Evolutionary conservation across 2,888 invertebrate species (phyloP), one percentile per base, ranked within the genome.

Genomic region (Anthrax anthrax): DNA sequence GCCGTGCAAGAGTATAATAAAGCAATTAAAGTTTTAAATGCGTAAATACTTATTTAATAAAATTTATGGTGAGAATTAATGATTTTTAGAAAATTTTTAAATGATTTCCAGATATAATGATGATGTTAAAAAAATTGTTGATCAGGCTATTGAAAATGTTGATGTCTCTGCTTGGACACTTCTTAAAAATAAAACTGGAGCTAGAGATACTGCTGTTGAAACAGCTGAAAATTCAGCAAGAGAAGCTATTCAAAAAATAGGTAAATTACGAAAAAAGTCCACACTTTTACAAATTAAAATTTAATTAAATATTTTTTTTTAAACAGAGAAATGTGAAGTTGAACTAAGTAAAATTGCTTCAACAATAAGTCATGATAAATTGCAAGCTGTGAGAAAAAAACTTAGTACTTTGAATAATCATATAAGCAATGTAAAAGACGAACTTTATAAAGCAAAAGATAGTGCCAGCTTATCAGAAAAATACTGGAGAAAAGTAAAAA

Each of bases 401-500:
- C 73, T 80, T 51, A 70, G 69, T 58, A 63, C 72, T 42, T 61
- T 78, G 16, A 60, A 72, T 10, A 70, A 72, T 0, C 81, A 84
- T 54, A 72, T 87, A 2, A 65, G 69, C 23, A 62, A 60, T 0
- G 79, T 78, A 0, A 80, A 80, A 56, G 69, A 72, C 6, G 72
- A 71, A 9, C 77, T 77, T 47, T 75, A 75, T 18, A 61, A 64
- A 0, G 78, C 79, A 49, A 60, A 71, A 39, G 73, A 75, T 23
- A 69, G 70, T 40, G 70, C 80, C 0, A 74, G 72, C 40, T 70
- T 89, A 1, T 77, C 84, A 17, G 83, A 87, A 52, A 81, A 78
- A 57, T 92, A 87, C 60, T 88, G 89, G 81, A 80, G 79, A 44
- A 80, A 86, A 69, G 86, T 87, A 39, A 43, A n/a, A n/a, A n/a